phyloP scores from a whole-genome alignment of 35 echinoderm and acorn worm genomes.

The Patiria miniata region DNA sequence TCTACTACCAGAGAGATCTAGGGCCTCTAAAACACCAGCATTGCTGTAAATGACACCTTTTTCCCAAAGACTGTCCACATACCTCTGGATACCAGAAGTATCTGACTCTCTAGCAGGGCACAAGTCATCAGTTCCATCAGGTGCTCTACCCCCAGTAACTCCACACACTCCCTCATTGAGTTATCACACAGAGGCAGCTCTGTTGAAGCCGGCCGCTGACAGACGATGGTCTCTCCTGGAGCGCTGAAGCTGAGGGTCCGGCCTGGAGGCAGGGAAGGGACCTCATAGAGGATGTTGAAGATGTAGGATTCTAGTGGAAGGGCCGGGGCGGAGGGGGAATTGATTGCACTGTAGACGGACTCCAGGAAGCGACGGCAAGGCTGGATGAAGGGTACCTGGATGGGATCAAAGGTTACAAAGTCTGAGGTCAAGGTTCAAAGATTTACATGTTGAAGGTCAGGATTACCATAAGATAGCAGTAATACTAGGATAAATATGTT shows the following conservation, averaged over 20 bases:
- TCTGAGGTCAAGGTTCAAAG: no score
- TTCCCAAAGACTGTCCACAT: not conserved
- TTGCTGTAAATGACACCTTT: no score
- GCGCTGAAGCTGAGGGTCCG: slow-evolving; percentile 83
- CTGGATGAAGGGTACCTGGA: slow-evolving; percentile 59
- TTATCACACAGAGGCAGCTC: slow-evolving; percentile 93
- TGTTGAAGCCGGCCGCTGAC: slow-evolving; percentile 63
- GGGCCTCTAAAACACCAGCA: no score
- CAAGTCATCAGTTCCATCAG: slow-evolving; percentile 88
- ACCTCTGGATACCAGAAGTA: slow-evolving; percentile 94
- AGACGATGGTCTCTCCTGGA: slow-evolving; percentile 50
- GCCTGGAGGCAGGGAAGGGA: slow-evolving; percentile 71
- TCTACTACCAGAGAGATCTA: no score
- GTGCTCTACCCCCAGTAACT: slow-evolving; percentile 80
- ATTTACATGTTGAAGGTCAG: no score
- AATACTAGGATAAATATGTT: no score
- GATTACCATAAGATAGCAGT: no score
- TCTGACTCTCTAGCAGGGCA: slow-evolving; percentile 88
- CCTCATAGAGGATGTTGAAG: slow-evolving; percentile 93
- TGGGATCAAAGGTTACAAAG: no score
- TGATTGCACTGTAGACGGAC: slow-evolving; percentile 68
- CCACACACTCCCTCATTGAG: slow-evolving; percentile 75
- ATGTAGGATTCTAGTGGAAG: slow-evolving; percentile 83
- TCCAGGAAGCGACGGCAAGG: slow-evolving; percentile 76
- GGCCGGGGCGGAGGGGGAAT: slow-evolving; percentile 32